Evolutionary conservation across 2,888 invertebrate species (phyloP).

Genomic region (Eudemis profundana): DNA sequence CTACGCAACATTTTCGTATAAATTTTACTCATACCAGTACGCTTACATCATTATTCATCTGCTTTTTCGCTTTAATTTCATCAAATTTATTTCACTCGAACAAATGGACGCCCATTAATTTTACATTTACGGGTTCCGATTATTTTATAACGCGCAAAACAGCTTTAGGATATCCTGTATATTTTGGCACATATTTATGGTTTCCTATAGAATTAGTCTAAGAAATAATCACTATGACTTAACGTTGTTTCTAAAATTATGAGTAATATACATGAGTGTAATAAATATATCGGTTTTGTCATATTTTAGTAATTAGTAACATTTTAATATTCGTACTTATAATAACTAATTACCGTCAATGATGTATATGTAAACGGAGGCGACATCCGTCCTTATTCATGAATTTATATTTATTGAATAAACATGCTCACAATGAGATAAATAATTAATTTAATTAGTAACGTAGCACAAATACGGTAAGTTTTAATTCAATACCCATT

Average conservation of each 20-base stretch:
- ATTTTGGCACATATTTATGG: constrained; percentile 22
- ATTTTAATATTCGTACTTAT: not conserved
- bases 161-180: constrained; percentile 19
- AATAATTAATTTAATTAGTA: constrained; percentile 83
- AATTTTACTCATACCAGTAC: constrained; percentile 50
- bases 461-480: constrained; percentile 78
- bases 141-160: constrained; percentile 53
- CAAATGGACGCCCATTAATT: constrained; percentile 70
- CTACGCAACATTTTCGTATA: constrained; percentile 40
- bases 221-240: not conserved
- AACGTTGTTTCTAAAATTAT: not conserved
- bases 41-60: constrained; percentile 45
- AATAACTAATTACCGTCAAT: constrained; percentile 4
- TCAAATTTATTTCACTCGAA: constrained; percentile 74
- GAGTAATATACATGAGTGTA: not conserved
- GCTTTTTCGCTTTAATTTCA: constrained; percentile 72
- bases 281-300: not conserved
- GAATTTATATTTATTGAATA: constrained; percentile 72
- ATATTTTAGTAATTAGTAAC: not conserved
- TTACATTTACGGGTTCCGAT: constrained; percentile 67
- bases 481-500: constrained; percentile 83
- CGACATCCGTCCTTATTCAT: constrained; percentile 52
- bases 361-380: constrained; percentile 15
- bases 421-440: constrained; percentile 74
- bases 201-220: constrained; percentile 2